phyloP scores from a whole-genome alignment of 1,140 invertebrate species.

The Lineus longissimus region DNA sequence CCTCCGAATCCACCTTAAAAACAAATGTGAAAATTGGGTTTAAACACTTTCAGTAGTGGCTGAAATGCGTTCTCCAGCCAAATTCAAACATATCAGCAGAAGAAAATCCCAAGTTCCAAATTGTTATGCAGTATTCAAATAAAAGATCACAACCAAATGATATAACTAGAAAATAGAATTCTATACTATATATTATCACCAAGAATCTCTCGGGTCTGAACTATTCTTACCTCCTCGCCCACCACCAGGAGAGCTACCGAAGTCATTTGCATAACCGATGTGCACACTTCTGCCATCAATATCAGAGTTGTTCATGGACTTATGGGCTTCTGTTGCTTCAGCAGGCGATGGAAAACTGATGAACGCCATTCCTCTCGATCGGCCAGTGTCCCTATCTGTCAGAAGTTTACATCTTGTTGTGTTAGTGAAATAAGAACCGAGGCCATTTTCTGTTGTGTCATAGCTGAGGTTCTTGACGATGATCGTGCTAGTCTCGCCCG shows the following conservation, averaged over 20 bases:
- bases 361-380: slow-evolving; percentile 22
- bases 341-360: slow-evolving; percentile 17
- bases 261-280: slow-evolving; percentile 18
- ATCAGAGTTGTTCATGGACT: slow-evolving; percentile 9
- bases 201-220: too few species aligned
- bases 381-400: slow-evolving; percentile 22
- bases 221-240: not conserved
- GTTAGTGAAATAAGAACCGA: slow-evolving; percentile 19
- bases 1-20: not conserved
- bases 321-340: slow-evolving; percentile 12
- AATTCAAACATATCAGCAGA: too few species aligned
- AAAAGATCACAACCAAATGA: too few species aligned
- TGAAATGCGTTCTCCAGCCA: too few species aligned
- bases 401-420: slow-evolving; percentile 18
- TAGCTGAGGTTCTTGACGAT: slow-evolving; percentile 23
- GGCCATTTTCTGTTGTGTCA: slow-evolving; percentile 13
- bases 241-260: slow-evolving; percentile 7
- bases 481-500: slow-evolving; percentile 19
- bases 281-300: slow-evolving; percentile 19
- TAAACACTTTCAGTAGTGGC: too few species aligned
- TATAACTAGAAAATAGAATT: too few species aligned
- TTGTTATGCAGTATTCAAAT: too few species aligned
- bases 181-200: too few species aligned
- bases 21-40: too few species aligned
- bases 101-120: too few species aligned